Base-by-base conservation (phyloP, 2,888 invertebrate genomes). In the Palloptera scutellata region DNA sequence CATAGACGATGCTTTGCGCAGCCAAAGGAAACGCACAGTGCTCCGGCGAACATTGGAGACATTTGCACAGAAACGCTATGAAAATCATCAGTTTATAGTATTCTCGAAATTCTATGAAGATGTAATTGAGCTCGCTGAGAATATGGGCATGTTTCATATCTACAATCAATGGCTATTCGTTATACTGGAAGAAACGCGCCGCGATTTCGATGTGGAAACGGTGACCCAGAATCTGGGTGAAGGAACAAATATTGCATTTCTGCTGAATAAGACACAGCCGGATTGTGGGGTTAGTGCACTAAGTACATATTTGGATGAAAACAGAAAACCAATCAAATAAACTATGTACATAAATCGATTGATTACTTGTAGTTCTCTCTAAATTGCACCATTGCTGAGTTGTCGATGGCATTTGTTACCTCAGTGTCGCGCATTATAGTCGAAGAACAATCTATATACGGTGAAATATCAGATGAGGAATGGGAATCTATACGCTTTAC, bases 81-180 rank as follows among this genome's bases (percentile, higher is more conserved):
- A 69, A 52, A 67, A 75, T 0, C 79, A 83, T 58, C 80, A 82
- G 65, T 84, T 83, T 64, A 69, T 84, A 6, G 78, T 84, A 0
- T 72, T 84, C 19, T 82, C 83, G 1, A 76, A 76, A 67, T 82
- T 81, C 15, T 75, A 81, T 61, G 86, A 88, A 13, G 87, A 88
- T 0, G 87, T 93, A 72, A 89, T 92, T 78, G 91, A 91, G 77
- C 88, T 89, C 3, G 92, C 92, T 0, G 89, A 91, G 55, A 86
- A 87, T 0, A 82, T 91, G 61, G 85, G 86, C 48, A 88, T 95
- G 87, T 89, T 91, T 0, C 88, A 91, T 76, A 90, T 92, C 0
- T 87, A 86, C 74, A 92, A 90, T 71, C 93, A 94, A 79, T 95
- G 95, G 94, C 81, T 95, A n/a, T 94, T 92, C 79, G 86, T 94